Evolutionary conservation across 2,888 invertebrate species (phyloP).

Genomic region (Troides oblongomaculatus): DNA sequence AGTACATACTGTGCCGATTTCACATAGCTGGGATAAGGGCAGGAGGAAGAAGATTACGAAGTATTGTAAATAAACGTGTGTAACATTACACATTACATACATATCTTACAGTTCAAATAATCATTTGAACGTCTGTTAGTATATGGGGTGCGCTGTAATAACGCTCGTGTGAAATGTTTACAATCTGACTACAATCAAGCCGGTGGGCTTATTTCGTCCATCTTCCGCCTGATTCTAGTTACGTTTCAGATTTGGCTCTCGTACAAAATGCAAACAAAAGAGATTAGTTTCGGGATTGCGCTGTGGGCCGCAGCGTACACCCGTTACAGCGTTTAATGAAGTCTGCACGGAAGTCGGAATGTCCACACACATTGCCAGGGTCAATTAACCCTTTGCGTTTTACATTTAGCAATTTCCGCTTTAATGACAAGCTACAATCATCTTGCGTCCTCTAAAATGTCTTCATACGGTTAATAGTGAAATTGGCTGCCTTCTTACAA

Average conservation of each 20-base stretch:
- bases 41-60: not conserved
- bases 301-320: constrained; percentile 42
- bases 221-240: constrained; percentile 47
- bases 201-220: constrained; percentile 38
- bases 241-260: constrained; percentile 53
- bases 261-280: constrained; percentile 66
- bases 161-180: constrained; percentile 25
- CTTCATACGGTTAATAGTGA: no score
- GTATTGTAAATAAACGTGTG: not conserved
- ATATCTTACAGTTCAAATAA: constrained; percentile 20
- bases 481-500: no score
- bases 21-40: no score
- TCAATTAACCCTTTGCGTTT: constrained; percentile 14
- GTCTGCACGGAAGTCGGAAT: constrained; percentile 41
- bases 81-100: not conserved
- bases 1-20: no score
- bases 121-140: constrained; percentile 14
- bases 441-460: no score
- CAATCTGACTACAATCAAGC: constrained; percentile 26
- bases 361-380: constrained; percentile 28
- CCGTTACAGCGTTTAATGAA: constrained; percentile 57
- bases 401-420: constrained; percentile 1
- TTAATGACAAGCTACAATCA: not conserved
- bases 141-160: constrained; percentile 16
- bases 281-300: constrained; percentile 63